phyloP scores from a whole-genome alignment of 2,113 vertebrate genomes.

The Poeciliopsis prolifica region DNA sequence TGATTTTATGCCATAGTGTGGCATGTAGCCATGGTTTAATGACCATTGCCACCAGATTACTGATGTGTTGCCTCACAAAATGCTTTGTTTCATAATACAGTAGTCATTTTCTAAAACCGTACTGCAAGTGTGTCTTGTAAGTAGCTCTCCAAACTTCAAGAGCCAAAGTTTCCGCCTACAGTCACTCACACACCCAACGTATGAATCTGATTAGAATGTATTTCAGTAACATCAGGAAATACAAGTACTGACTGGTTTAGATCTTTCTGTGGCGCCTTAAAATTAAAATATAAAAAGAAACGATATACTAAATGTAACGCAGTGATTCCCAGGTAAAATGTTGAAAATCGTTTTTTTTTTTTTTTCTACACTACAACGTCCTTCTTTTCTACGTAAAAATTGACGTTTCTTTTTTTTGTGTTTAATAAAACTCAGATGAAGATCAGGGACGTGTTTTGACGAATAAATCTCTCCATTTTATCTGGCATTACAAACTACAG shows the following conservation, averaged over 20 bases:
- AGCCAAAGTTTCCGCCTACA: background rate
- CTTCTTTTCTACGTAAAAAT: background rate
- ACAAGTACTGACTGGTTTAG: no score
- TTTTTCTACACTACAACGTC: background rate
- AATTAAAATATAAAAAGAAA: background rate
- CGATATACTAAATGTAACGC: no score
- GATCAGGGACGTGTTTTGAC: background rate
- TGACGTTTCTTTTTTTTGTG: background rate
- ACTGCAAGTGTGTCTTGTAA: constrained; percentile 6
- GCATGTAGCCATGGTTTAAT: constrained; percentile 46
- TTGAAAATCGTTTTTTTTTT: background rate
- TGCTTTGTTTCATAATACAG: background rate
- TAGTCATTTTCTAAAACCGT: constrained; percentile 1
- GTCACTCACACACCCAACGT: background rate
- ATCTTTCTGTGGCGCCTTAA: background rate
- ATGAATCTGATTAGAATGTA: background rate
- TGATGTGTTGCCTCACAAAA: constrained; percentile 5
- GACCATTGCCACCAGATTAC: constrained; percentile 39
- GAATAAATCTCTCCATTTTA: background rate
- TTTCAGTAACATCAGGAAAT: background rate
- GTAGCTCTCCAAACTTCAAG: background rate
- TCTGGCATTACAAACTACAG: background rate
- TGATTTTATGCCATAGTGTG: constrained; percentile 33
- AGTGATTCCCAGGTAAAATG: no score
- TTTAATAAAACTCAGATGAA: background rate